These are phyloP conservation scores for Chloebia gouldiae DNA, from an alignment of 2,113 vertebrate species.

Conservation along the genomic window DNA sequence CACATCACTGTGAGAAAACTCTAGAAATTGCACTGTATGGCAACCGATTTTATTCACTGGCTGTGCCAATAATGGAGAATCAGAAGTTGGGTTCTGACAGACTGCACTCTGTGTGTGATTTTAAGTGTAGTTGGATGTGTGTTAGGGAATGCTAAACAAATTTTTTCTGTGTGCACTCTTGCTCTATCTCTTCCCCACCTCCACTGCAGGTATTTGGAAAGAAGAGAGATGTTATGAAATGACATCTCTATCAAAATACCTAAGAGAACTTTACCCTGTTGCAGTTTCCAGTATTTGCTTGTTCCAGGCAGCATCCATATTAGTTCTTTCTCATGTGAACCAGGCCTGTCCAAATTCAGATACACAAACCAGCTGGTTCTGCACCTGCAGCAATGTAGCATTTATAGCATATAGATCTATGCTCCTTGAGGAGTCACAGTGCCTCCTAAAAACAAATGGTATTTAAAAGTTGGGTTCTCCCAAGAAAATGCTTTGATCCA, in stretches of 20 bases:
- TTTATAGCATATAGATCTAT: background rate
- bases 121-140: accelerated
- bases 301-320: background rate
- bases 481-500: background rate
- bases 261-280: background rate
- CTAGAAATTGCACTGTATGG: background rate
- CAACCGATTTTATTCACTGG: background rate
- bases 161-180: background rate
- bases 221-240: background rate
- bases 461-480: background rate
- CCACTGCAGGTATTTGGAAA: background rate
- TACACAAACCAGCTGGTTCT: background rate
- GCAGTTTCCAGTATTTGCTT: background rate
- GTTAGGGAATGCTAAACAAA: background rate
- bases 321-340: background rate
- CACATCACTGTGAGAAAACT: background rate
- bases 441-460: background rate
- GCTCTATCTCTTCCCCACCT: background rate
- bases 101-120: background rate
- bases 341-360: background rate
- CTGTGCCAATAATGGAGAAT: background rate
- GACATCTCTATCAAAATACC: background rate
- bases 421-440: background rate
- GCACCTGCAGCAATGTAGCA: background rate
- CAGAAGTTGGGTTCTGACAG: background rate